These are phyloP conservation scores for Dasysyrphus albostriatus DNA, from an alignment of 2,888 invertebrate species.

Conservation along the genomic window DNA sequence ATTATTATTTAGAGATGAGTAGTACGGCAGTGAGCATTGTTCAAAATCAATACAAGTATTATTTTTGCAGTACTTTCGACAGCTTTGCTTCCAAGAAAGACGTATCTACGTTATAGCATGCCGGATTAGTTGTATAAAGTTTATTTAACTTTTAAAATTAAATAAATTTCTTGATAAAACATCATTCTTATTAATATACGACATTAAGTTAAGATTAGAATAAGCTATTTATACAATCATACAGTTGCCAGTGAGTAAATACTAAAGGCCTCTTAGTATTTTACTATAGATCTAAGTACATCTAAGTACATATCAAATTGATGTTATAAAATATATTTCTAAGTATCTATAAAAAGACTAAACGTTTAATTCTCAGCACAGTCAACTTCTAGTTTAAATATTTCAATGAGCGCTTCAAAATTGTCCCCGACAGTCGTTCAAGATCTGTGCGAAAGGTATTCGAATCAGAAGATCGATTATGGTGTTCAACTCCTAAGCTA, in stretches of 20 bases:
- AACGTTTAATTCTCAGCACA: background rate
- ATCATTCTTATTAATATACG: background rate
- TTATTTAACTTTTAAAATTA: background rate
- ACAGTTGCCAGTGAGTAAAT: background rate
- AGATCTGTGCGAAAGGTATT: conserved; percentile 78
- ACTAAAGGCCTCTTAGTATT: background rate
- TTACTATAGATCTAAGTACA: background rate
- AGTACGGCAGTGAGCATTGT: too few relatives aligned
- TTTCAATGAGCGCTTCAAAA: conserved; percentile 36
- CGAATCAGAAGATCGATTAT: conserved; percentile 46
- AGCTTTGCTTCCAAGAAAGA: background rate
- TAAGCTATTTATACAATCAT: background rate
- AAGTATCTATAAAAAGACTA: conserved; percentile 1
- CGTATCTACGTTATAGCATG: background rate
- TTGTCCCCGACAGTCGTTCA: conserved; percentile 76
- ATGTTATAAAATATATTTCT: background rate
- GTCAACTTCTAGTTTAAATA: background rate
- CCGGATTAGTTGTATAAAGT: background rate
- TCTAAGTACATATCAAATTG: background rate
- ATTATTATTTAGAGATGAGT: too few relatives aligned
- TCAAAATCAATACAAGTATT: too few relatives aligned
- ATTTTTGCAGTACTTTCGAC: too few relatives aligned
- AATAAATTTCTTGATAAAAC: background rate
- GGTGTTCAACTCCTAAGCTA: conserved; percentile 78
- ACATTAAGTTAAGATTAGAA: background rate